A percentile compares a stretch with the other conserved stretches of the same genome.
Evolutionary conservation across 2,888 invertebrate species (phyloP).

Genomic region (Idaea aversata): DNA sequence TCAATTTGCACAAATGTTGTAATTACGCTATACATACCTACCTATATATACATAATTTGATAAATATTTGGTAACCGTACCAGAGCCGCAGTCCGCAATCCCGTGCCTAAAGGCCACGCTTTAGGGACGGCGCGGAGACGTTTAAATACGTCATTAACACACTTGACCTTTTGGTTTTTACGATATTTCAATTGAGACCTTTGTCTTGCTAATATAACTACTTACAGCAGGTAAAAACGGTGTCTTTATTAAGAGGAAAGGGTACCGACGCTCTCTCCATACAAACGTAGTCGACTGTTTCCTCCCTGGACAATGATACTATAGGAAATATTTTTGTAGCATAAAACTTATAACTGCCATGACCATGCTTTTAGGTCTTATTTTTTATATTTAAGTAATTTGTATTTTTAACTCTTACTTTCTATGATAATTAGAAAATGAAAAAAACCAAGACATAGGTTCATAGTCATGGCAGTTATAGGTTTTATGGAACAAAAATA

Average conservation of each 20-base stretch:
- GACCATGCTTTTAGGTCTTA: too few relatives aligned
- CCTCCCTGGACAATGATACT: too few relatives aligned
- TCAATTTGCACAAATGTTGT: not conserved
- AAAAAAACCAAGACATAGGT: too few relatives aligned
- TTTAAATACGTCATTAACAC: slow-evolving; percentile 7
- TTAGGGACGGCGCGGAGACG: slow-evolving; percentile 12
- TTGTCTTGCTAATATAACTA: slow-evolving; percentile 5
- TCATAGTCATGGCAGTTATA: too few relatives aligned
- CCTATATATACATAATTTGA: not conserved
- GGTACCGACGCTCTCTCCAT: too few relatives aligned
- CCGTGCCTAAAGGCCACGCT: not conserved
- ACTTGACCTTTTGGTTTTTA: slow-evolving; percentile 25
- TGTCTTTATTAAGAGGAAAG: not conserved
- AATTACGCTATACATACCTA: not conserved
- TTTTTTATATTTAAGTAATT: too few relatives aligned
- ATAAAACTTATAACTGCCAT: too few relatives aligned
- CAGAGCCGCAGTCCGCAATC: not conserved
- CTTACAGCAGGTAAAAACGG: not conserved
- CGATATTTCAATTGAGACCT: slow-evolving; percentile 20
- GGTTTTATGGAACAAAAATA: too few relatives aligned
- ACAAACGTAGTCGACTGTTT: too few relatives aligned
- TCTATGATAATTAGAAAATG: too few relatives aligned
- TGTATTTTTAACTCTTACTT: too few relatives aligned
- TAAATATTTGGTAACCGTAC: not conserved
- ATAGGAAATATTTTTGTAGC: too few relatives aligned